These are phyloP conservation scores for Perca flavescens DNA, from an alignment of 2,113 vertebrate species.

Conservation along the genomic window DNA sequence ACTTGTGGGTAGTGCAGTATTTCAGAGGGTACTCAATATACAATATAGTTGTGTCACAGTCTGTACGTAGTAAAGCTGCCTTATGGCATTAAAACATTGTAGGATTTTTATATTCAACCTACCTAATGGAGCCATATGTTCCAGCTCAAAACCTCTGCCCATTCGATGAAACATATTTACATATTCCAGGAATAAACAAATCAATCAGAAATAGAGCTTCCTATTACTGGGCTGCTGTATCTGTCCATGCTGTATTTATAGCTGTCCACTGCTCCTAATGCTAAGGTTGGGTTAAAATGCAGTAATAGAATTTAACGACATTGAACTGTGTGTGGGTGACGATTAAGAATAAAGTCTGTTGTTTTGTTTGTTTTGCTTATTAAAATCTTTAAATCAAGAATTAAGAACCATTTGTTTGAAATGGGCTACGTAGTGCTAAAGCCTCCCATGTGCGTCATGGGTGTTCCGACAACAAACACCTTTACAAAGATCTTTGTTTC, in stretches of 20 bases:
- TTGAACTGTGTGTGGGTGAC: too few relatives aligned
- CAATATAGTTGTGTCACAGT: not conserved
- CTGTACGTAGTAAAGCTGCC: not conserved
- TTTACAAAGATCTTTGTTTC: not conserved
- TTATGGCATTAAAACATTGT: too few relatives aligned
- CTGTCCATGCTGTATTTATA: too few relatives aligned
- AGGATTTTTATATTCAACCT: not conserved
- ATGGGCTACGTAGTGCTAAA: not conserved
- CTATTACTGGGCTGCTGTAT: not conserved
- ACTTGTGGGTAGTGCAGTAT: not conserved
- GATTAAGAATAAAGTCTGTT: too few relatives aligned
- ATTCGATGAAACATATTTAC: not conserved
- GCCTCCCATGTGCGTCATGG: not conserved
- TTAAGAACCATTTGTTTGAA: not conserved
- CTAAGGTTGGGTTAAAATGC: too few relatives aligned
- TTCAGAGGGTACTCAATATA: not conserved
- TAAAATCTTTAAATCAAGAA: not conserved
- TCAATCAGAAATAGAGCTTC: not conserved
- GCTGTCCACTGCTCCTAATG: too few relatives aligned
- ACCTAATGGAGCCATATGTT: not conserved
- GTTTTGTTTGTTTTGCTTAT: too few relatives aligned
- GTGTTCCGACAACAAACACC: not conserved
- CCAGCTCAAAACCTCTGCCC: not conserved
- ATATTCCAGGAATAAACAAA: not conserved
- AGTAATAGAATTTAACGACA: too few relatives aligned